Conservation (phyloP, 2,113 vertebrate species). For the Salminus brasiliensis region DNA sequence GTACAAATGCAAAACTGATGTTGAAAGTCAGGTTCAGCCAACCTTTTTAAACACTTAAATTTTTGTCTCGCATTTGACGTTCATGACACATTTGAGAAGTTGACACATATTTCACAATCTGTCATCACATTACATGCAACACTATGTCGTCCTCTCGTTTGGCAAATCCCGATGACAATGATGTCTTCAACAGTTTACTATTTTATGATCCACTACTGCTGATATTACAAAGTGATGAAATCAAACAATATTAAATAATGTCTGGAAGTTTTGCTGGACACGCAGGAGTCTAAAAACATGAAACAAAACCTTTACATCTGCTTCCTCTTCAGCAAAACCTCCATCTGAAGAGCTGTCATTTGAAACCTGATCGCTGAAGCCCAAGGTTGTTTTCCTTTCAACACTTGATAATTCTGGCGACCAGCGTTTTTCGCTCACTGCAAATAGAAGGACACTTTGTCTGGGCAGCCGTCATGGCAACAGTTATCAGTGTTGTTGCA, state of each 20-base stretch:
- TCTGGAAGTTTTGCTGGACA: background rate
- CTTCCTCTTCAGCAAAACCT: slow-evolving; percentile 24
- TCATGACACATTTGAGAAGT: background rate
- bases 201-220: background rate
- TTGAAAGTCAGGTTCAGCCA: too few relatives aligned
- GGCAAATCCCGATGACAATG: background rate
- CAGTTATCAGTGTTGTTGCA: slow-evolving; percentile 42
- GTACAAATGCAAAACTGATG: background rate
- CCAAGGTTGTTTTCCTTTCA: slow-evolving; percentile 25
- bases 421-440: slow-evolving; percentile 27
- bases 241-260: background rate
- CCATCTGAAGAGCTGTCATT: slow-evolving; percentile 19
- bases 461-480: slow-evolving; percentile 45
- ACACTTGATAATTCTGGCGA: slow-evolving; percentile 17
- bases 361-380: slow-evolving; percentile 28
- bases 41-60: too few relatives aligned
- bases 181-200: background rate
- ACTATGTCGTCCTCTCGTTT: background rate
- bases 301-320: slow-evolving; percentile 23
- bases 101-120: background rate
- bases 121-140: background rate
- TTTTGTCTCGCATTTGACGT: too few relatives aligned
- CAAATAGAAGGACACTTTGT: slow-evolving; percentile 27
- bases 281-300: background rate
- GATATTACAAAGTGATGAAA: slow-evolving; percentile 4